Percentiles rank a stretch among this genome's conserved stretches.
Evolutionary conservation across 2,113 vertebrate species (phyloP).

Genomic region (Osmerus eperlanus): DNA sequence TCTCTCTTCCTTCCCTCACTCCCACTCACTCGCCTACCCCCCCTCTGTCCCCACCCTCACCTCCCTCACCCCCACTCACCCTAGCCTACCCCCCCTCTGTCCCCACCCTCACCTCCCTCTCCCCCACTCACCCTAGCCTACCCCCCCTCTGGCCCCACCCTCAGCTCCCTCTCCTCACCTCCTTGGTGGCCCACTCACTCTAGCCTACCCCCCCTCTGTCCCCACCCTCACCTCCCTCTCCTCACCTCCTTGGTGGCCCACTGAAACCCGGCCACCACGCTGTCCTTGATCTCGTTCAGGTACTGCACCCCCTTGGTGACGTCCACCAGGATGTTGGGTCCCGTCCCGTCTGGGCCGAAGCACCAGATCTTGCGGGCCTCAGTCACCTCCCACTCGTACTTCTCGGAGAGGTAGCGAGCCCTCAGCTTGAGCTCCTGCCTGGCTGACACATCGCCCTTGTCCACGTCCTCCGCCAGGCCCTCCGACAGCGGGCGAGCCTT

Average conservation of each 20-base stretch:
- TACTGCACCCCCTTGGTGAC: slow-evolving; percentile 63
- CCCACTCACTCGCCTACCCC: too few relatives aligned
- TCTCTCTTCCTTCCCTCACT: too few relatives aligned
- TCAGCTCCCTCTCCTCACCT: slow-evolving; percentile 37
- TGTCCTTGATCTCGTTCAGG: slow-evolving; percentile 63
- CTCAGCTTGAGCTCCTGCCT: slow-evolving; percentile 59
- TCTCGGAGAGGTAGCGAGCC: slow-evolving; percentile 59
- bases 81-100: not conserved
- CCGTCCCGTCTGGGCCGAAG: slow-evolving; percentile 55
- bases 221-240: not conserved
- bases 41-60: slow-evolving; percentile 22
- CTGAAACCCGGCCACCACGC: slow-evolving; percentile 62
- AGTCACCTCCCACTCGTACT: slow-evolving; percentile 58
- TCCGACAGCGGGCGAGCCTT: slow-evolving; percentile 59
- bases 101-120: slow-evolving; percentile 43
- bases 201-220: too few relatives aligned
- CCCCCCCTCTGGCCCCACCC: too few relatives aligned
- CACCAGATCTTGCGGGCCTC: slow-evolving; percentile 64
- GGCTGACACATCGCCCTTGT: slow-evolving; percentile 55
- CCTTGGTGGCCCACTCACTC: slow-evolving; percentile 59
- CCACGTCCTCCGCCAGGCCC: slow-evolving; percentile 60
- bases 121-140: too few relatives aligned
- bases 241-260: slow-evolving; percentile 65
- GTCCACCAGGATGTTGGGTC: slow-evolving; percentile 55
- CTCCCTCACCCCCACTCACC: slow-evolving; percentile 34